Evolutionary conservation across 2,797 vertebrate genomes (phyloP).

Genomic region (Aldrovandia affinis): DNA sequence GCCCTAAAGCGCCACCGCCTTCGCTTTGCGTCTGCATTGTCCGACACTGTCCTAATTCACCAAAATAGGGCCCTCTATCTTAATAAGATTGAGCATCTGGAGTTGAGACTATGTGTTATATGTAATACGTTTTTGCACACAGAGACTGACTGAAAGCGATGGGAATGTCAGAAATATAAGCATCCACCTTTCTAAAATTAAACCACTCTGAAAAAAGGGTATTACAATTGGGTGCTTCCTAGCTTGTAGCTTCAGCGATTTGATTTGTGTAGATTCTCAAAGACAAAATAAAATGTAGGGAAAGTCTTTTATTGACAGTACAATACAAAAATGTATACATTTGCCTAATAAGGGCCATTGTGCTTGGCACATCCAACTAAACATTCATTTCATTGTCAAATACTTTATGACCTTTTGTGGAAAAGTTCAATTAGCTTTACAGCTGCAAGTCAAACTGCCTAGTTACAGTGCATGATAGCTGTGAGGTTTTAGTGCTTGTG

Average conservation of each 20-base stretch:
- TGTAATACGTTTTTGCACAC: neutral
- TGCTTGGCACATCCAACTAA: neutral
- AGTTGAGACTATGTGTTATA: neutral
- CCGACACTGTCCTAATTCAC: too few relatives aligned
- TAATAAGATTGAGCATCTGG: too few relatives aligned
- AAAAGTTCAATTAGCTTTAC: neutral
- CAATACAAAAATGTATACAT: neutral
- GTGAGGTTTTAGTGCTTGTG: neutral
- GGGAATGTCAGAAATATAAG: neutral
- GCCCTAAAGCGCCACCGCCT: too few relatives aligned
- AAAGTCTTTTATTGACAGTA: neutral
- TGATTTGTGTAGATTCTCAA: neutral
- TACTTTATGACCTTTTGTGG: neutral
- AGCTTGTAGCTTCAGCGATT: neutral
- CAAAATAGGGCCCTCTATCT: too few relatives aligned
- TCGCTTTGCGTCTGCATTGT: too few relatives aligned
- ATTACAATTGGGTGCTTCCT: neutral
- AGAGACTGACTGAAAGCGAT: neutral
- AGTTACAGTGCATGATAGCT: neutral
- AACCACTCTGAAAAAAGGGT: neutral
- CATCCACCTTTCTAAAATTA: neutral
- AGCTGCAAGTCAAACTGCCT: neutral
- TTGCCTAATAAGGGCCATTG: neutral
- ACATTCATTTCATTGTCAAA: neutral
- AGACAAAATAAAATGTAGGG: neutral